Conservation (phyloP, 2,113 vertebrate genomes). For the Carollia perspicillata region DNA sequence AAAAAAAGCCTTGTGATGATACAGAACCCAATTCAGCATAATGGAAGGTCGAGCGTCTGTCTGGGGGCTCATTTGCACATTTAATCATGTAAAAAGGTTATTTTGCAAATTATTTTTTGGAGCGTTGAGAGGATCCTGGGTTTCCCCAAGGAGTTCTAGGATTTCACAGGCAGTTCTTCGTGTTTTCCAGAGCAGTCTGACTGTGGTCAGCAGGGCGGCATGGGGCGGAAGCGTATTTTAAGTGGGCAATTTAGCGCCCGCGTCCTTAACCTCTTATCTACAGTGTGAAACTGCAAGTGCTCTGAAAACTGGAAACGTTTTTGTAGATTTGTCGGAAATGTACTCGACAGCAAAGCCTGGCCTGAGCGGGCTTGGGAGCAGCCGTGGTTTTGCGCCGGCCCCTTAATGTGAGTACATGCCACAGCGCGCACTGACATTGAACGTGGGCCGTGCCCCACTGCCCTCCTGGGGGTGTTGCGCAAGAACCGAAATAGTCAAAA, state of each 20-base stretch:
- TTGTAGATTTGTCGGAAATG: background rate
- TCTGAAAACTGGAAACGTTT: background rate
- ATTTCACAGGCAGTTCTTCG: background rate
- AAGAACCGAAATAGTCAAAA: background rate
- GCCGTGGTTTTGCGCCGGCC: background rate
- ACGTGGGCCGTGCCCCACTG: background rate
- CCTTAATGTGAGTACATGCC: background rate
- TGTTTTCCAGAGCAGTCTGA: background rate
- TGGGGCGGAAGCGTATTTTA: background rate
- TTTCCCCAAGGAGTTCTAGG: background rate
- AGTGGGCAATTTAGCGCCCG: background rate
- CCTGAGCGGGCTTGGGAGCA: background rate
- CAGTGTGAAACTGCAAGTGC: background rate
- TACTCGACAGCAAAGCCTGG: background rate
- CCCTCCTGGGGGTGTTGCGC: background rate
- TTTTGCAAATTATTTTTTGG: background rate
- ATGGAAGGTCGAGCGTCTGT: background rate
- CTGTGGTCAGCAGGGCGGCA: background rate
- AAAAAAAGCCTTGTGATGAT: background rate
- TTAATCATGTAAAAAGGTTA: background rate
- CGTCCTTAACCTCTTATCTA: background rate
- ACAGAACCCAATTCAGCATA: background rate
- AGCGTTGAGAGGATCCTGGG: background rate
- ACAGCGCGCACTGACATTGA: background rate
- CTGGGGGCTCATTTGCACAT: background rate